Base-by-base conservation (phyloP, 1,140 invertebrate genomes). In the Phenacoccus solenopsis region DNA sequence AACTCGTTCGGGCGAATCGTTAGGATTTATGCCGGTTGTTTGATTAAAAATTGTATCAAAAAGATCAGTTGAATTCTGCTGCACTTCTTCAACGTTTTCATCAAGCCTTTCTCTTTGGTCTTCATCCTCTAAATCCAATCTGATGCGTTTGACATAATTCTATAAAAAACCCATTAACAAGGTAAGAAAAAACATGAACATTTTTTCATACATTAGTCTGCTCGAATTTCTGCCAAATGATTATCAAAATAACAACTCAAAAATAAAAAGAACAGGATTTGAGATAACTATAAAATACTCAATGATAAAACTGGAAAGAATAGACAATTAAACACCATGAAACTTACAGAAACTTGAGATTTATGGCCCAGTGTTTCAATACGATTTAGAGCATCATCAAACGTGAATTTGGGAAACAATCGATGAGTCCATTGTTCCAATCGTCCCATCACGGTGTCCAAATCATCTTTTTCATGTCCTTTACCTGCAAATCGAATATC, bases 401-500 rank as follows among this genome's bases (percentile, higher is more conserved):
- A 75, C 9, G 72, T 72, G 74, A 89, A 88, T 76, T 89, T 93
- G 0, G 94, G 93, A 82, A 88, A 96, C 57, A 97, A 77, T 71
- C 94, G 82, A 77, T 96, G 93, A 1, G 87, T 87, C 95, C 95
- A 98, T 75, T 96, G 93, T 75, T 97, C 91, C 68, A 96, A 76
- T 73, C 86, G 88, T 49, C 88, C 87, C 80, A 98, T 83, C 0
- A 96, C 79, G 64, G 85, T 77, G 76, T 91, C 84, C 16, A 98
- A 80, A 81, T 98, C 94, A 72, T 87, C 79, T 71, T 85, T 86
- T 80, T 96, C 94, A 78, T 90, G 81, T 0, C 90, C 90, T 82
- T 90, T 88, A 67, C 93, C 94, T 78, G 87, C 84, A 75, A 90
- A 92, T 78, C 91, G 89, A 61, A 94, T 87, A 75, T 89, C 85